Evolutionary conservation across 2,797 vertebrate genomes (phyloP).

Genomic region (Karalla daura): DNA sequence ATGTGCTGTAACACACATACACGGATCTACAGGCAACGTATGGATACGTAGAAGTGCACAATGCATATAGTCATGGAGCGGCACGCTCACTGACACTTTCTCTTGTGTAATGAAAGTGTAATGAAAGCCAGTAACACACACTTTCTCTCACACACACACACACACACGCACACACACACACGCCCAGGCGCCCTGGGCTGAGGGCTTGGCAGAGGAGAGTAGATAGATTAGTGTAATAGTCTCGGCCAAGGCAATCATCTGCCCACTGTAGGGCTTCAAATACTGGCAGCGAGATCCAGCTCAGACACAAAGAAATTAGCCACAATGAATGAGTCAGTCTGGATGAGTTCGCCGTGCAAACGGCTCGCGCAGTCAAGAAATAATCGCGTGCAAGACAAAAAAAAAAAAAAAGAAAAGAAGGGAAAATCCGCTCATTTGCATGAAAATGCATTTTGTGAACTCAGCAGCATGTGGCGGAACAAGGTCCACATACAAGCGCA

Average conservation of each 20-base stretch:
- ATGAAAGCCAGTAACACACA: conserved; percentile 49
- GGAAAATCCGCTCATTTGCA: conserved; percentile 43
- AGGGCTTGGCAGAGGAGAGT: conserved; percentile 74
- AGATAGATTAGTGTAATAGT: conserved; percentile 82
- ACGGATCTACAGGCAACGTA: background rate
- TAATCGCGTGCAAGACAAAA: conserved; percentile 17
- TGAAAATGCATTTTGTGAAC: conserved; percentile 37
- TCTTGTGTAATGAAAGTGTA: conserved; percentile 50
- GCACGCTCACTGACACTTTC: conserved; percentile 18
- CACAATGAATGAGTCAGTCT: conserved; percentile 70
- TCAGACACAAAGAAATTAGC: conserved; percentile 74
- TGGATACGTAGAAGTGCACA: conserved; percentile 27
- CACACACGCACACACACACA: conserved; percentile 32
- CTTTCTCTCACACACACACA: conserved; percentile 21
- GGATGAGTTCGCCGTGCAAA: conserved; percentile 59
- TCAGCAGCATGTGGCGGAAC: background rate
- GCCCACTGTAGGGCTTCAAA: conserved; percentile 76
- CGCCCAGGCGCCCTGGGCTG: conserved; percentile 58
- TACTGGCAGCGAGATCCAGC: conserved; percentile 71
- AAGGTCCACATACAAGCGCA: conserved; percentile 11
- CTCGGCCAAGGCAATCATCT: conserved; percentile 79
- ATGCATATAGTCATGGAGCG: conserved; percentile 35
- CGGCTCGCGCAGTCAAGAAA: conserved; percentile 43
- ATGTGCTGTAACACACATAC: background rate
- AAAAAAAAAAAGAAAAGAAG: too few species aligned